Base-by-base conservation (phyloP, 2,113 vertebrate species). In the Coryphaenoides rupestris region DNA sequence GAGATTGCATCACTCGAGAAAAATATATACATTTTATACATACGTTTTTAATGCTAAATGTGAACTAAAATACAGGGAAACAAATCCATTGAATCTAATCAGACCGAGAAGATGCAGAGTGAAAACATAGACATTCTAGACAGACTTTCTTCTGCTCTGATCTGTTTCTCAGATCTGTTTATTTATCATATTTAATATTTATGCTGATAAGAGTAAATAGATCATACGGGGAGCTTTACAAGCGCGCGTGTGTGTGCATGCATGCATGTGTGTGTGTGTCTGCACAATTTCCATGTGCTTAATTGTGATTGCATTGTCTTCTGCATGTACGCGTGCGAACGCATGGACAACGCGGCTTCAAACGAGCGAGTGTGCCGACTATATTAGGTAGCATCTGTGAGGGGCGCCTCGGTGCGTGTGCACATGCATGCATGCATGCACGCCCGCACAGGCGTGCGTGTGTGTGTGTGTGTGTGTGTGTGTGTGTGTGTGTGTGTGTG, bases 311-410 rank as follows among this genome's bases (percentile, higher is more conserved):
- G 59, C 71, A 65, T 66, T 66, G 69, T 46, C 58, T 1, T 57
- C 60, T 60, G 68, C 67, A 60, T 60, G 52, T 69, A 70, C 47
- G 69, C 69, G 78, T 77, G 78, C 77, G 73, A 67, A 73, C 76
- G 80, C 81, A 83, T 81, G 85, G 83, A 86, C 86, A 86, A 87
- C 77, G 68, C 77, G 80, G 87, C 84, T 84, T 78, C 79, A 60
- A 74, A 77, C 69, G 77, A 78, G 84, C 73, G 84, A 84, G 84
- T 80, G 86, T 81, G 87, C 88, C 79, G 83, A 86, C 87, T 86
- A 84, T 83, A 89, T 89, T 89, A 90, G 85, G 87, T 69, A 62
- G 80, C 79, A 69, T 60, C 49, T 52, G 77, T 4, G 74, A 73
- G 79, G 80, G 82, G 78, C 53, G 77, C 76, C 87, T 73, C 84